These are phyloP conservation scores for Picathartes gymnocephalus DNA, from an alignment of 2,113 vertebrate genomes.

Conservation along the genomic window DNA sequence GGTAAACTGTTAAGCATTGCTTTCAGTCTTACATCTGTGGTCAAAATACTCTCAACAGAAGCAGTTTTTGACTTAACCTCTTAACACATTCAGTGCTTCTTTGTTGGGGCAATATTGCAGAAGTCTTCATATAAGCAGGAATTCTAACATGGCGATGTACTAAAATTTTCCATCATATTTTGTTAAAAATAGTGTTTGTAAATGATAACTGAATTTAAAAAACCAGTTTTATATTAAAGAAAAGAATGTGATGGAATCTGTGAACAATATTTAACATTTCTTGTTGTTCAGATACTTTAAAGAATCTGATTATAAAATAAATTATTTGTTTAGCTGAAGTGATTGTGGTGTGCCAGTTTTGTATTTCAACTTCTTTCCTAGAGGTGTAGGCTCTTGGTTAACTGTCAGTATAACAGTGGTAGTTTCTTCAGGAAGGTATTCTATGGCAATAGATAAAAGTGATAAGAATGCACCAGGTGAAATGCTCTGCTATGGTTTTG, in stretches of 20 bases:
- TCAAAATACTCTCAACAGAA: neutral
- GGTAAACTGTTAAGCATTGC: neutral
- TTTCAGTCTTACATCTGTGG: neutral
- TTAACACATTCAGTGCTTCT: neutral
- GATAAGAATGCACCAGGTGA: neutral
- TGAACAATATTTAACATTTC: neutral
- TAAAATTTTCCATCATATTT: neutral
- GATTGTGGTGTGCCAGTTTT: neutral
- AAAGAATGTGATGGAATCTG: neutral
- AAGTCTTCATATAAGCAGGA: neutral
- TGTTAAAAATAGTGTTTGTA: neutral
- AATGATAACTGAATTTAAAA: neutral
- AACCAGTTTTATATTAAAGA: neutral
- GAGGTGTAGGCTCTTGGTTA: neutral
- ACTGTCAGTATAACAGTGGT: neutral
- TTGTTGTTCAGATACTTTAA: neutral
- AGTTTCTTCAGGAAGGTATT: neutral
- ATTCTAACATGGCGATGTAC: accelerated
- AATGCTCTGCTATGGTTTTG: neutral
- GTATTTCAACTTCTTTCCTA: neutral
- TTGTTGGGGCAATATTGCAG: neutral
- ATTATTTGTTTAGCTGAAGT: neutral
- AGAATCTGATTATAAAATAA: neutral
- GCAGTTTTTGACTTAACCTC: neutral
- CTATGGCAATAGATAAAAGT: neutral